These are phyloP conservation scores for Propithecus deckenii DNA, from an alignment of 2,797 vertebrate species.

Conservation along the genomic window DNA sequence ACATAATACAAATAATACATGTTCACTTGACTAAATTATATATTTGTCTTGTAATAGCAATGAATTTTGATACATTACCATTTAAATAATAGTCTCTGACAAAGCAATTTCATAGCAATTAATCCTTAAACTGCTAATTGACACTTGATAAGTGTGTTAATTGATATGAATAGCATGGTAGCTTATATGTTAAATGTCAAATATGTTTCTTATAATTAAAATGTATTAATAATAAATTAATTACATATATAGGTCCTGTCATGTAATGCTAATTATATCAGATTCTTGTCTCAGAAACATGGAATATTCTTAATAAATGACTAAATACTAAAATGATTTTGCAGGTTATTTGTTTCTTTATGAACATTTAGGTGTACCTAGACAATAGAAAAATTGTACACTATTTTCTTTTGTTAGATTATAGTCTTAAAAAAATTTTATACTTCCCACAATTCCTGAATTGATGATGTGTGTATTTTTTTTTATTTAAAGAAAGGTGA, in stretches of 20 bases:
- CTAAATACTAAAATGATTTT: not conserved
- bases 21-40: conserved; percentile 61
- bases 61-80: conserved; percentile 79
- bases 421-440: not conserved
- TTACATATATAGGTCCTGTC: conserved; percentile 74
- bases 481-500: not conserved
- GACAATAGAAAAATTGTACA: not conserved
- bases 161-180: conserved; percentile 82
- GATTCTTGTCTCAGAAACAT: conserved; percentile 39
- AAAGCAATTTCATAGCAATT: conserved; percentile 86
- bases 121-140: conserved; percentile 83
- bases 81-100: conserved; percentile 80
- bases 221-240: conserved; percentile 83
- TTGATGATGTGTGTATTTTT: not conserved
- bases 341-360: not conserved
- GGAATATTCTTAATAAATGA: not conserved
- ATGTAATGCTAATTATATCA: conserved; percentile 74
- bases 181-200: conserved; percentile 84
- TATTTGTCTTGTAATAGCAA: conserved; percentile 76
- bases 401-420: not conserved
- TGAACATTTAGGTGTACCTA: not conserved
- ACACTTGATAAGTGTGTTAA: conserved; percentile 85
- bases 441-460: not conserved
- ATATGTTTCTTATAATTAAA: conserved; percentile 82
- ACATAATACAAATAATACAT: conserved; percentile 67